Evolutionary conservation across 2,888 invertebrate species (phyloP), one percentile per base, ranked within the genome.

Genomic region (Euzetes globulus): DNA sequence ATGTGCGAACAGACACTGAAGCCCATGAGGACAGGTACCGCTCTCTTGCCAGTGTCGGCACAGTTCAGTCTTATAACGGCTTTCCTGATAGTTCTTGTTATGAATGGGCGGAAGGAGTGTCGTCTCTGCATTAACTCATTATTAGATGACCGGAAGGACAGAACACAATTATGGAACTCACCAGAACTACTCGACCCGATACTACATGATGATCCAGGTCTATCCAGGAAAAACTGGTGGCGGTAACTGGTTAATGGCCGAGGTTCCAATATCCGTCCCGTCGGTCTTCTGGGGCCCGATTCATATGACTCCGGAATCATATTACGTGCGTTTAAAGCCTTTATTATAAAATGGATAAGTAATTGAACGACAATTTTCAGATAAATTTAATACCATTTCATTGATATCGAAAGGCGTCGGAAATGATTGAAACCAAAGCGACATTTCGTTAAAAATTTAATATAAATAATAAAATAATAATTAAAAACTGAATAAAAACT

Each of bases 1-100:
- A 47, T 77, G 77, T 13, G 77, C 77, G 65, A 75, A 77, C 19
- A 75, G 52, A 37, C 77, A 77, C 29, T 72, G 65, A 17, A 60
- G 27, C 3, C 41, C 74, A 33, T 77, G 74, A 29, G 72, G 71
- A 72, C 77, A 77, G 37, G n/a, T 15, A 27, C 72, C 74, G 1
- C 29, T 29, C 45, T 77, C 77, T 9, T 71, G 33, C 29, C 25
- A 76, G 17, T 76, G 73, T n/a, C 73, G 63, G 70, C 77, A 77
- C 22, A 77, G 17, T 55, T 77, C 77, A 22, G 76, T 77, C 37
- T 77, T 77, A 58, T 75, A 77, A 17, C 74, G 74, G 17, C 71
- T 55, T 25, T 74, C 74, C 45, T 71, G 74, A 33, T 52, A 74
- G 33, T 71, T 74, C 19, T 70, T 27, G 41, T 74, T 74, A 47